Evolutionary conservation across 2,888 invertebrate genomes (phyloP).

Genomic region (Phytoseiulus persimilis): DNA sequence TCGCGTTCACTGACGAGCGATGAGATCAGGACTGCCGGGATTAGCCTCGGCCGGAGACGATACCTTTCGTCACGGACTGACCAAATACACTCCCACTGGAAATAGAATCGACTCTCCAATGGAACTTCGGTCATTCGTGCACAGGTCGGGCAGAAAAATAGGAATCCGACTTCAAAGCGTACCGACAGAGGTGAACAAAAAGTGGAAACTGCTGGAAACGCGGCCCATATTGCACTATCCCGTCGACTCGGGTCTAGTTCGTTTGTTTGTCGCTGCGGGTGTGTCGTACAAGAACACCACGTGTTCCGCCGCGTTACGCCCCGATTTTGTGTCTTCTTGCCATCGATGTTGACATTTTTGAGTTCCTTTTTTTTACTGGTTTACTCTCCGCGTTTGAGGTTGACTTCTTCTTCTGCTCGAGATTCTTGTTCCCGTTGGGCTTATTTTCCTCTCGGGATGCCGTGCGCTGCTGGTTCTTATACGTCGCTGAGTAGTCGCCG

Average conservation of each 20-base stretch:
- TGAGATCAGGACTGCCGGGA: not conserved
- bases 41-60: not conserved
- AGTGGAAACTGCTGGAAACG: not conserved
- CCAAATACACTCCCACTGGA: not conserved
- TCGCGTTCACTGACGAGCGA: not conserved
- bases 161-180: not conserved
- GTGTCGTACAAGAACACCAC: not conserved
- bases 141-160: not conserved
- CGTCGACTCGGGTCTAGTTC: not conserved
- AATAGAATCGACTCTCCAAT: too few relatives aligned
- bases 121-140: too few relatives aligned
- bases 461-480: too few relatives aligned
- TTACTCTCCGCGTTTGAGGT: not conserved
- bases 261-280: not conserved
- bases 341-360: constrained; percentile 5
- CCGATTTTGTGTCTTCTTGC: not conserved
- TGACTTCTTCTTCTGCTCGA: not conserved
- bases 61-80: not conserved
- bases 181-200: not conserved
- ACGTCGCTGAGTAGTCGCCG: too few relatives aligned
- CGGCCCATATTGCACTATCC: not conserved
- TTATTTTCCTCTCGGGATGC: not conserved
- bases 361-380: not conserved
- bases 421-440: too few relatives aligned
- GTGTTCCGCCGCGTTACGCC: not conserved